Evolutionary conservation across 1,140 invertebrate species (phyloP).

Genomic region (Subanguina moxae): DNA sequence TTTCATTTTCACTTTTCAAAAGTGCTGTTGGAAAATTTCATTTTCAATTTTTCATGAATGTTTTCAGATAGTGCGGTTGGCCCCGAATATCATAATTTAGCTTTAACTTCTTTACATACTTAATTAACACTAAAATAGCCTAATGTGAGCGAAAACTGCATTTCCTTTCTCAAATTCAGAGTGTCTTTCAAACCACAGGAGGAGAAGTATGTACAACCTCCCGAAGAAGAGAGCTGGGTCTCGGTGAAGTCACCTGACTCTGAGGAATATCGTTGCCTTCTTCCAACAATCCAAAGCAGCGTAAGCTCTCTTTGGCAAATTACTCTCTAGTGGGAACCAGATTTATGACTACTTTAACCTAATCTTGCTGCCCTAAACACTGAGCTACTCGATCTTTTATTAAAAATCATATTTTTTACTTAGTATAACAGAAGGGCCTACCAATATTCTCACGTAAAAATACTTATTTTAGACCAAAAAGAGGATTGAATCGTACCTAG

Average conservation of each 20-base stretch:
- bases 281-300: slow-evolving; percentile 23
- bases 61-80: too few relatives aligned
- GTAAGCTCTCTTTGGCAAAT: slow-evolving; percentile 10
- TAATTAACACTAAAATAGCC: too few relatives aligned
- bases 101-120: too few relatives aligned
- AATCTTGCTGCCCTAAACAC: neutral
- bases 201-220: neutral
- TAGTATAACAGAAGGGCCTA: too few relatives aligned
- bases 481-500: slow-evolving; percentile 55
- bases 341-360: neutral
- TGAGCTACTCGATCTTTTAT: neutral
- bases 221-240: slow-evolving; percentile 9
- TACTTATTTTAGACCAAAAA: slow-evolving; percentile 31
- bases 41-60: too few relatives aligned
- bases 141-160: too few relatives aligned
- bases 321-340: neutral
- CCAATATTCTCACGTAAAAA: neutral
- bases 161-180: neutral
- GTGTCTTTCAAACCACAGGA: slow-evolving; percentile 24
- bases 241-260: slow-evolving; percentile 25
- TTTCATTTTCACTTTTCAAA: too few relatives aligned
- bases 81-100: too few relatives aligned
- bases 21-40: too few relatives aligned
- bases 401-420: too few relatives aligned
- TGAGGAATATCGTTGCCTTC: slow-evolving; percentile 28